These are phyloP conservation scores for Gopherus evgoodei DNA, from an alignment of 2,113 vertebrate genomes.

Conservation along the genomic window DNA sequence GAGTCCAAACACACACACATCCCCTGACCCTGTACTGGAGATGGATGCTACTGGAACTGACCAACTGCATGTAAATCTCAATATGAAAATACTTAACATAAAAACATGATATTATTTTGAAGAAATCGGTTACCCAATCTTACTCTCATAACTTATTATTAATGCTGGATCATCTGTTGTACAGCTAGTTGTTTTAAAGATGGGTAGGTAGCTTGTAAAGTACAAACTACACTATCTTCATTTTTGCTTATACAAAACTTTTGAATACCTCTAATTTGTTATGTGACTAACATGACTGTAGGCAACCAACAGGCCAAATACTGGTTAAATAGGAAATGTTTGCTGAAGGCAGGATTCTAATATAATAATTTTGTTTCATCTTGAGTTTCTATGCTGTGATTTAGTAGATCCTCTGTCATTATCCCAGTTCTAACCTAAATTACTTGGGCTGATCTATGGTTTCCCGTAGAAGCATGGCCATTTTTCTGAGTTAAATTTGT, in stretches of 20 bases:
- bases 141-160: not conserved
- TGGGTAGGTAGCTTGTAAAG: not conserved
- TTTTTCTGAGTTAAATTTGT: not conserved
- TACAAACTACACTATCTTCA: not conserved
- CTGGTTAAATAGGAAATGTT: not conserved
- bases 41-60: not conserved
- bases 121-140: not conserved
- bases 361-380: not conserved
- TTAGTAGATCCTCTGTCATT: not conserved
- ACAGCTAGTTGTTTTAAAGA: not conserved
- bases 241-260: not conserved
- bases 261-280: not conserved
- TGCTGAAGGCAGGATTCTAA: not conserved
- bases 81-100: accelerated
- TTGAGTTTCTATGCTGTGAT: not conserved
- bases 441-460: not conserved
- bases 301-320: not conserved
- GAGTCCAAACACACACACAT: not conserved
- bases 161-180: not conserved
- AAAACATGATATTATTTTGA: not conserved
- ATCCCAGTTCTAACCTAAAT: not conserved
- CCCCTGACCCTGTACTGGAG: not conserved
- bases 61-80: not conserved
- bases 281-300: not conserved
- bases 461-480: not conserved